Conservation (phyloP, 2,888 invertebrate genomes). For the Pherbina coryleti region DNA sequence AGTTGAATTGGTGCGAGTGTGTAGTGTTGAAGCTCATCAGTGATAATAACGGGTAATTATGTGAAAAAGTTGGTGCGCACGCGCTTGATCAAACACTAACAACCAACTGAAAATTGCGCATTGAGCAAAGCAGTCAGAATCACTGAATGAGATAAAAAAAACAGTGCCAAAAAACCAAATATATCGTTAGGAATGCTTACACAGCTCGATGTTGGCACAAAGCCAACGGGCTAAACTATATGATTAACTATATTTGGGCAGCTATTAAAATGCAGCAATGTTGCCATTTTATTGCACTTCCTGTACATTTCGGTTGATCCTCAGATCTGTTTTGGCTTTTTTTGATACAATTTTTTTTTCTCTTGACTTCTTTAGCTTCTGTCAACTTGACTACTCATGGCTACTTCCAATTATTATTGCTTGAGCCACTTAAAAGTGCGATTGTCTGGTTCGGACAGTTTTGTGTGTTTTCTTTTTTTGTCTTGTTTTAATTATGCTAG, state of each 20-base stretch:
- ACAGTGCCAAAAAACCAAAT: not conserved
- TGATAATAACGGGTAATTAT: slow-evolving; percentile 47
- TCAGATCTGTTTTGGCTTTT: too few relatives aligned
- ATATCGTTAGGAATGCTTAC: slow-evolving; percentile 3
- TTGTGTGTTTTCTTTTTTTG: not conserved
- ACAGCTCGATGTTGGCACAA: not conserved
- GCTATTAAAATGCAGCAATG: slow-evolving; percentile 24
- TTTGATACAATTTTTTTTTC: too few relatives aligned
- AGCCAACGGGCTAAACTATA: slow-evolving; percentile 24
- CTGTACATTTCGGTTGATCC: slow-evolving; percentile 15
- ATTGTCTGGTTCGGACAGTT: not conserved
- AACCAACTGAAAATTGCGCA: not conserved
- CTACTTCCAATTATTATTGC: slow-evolving; percentile 25
- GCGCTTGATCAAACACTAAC: not conserved
- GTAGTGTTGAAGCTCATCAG: slow-evolving; percentile 48
- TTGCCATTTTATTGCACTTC: slow-evolving; percentile 32
- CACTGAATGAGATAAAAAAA: not conserved
- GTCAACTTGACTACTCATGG: not conserved
- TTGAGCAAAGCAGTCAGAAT: not conserved
- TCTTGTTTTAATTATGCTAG: slow-evolving; percentile 57
- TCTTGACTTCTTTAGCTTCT: not conserved
- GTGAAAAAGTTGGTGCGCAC: slow-evolving; percentile 25
- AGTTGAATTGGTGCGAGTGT: slow-evolving; percentile 37
- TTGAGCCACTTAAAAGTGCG: slow-evolving; percentile 13
- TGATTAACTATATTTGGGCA: slow-evolving; percentile 31